A percentile compares a stretch with the other conserved stretches of the same genome.
Evolutionary conservation across 92 coral and sea anemone species (phyloP).

Genomic region (Zoanthus solanderi): DNA sequence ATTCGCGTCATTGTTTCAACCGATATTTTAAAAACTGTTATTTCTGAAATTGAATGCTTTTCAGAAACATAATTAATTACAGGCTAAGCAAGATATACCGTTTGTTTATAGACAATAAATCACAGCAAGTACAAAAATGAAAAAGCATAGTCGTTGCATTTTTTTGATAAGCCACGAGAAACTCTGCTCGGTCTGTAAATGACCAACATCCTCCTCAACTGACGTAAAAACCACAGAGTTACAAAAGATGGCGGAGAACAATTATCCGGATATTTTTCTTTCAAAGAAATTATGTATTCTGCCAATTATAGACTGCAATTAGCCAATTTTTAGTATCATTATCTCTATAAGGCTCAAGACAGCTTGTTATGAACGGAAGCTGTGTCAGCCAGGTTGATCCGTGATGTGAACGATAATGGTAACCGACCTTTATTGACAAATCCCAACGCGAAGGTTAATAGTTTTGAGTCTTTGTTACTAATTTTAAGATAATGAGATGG

Average conservation of each 20-base stretch:
- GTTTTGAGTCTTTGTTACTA: too few relatives aligned
- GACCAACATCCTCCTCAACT: neutral
- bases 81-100: neutral
- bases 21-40: neutral
- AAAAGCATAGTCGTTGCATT: neutral
- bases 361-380: slow-evolving; percentile 5
- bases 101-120: neutral
- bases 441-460: slow-evolving; percentile 9
- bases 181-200: neutral
- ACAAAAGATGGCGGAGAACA: neutral
- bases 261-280: neutral
- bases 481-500: too few relatives aligned
- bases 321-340: neutral
- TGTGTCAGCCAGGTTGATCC: neutral
- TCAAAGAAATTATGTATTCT: neutral
- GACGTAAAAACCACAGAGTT: neutral
- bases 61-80: too few relatives aligned
- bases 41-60: slow-evolving; percentile 4
- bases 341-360: neutral
- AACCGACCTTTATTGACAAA: neutral
- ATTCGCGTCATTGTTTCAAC: neutral
- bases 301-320: neutral
- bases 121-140: neutral
- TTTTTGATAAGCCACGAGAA: neutral
- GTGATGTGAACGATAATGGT: neutral